phyloP scores from a whole-genome alignment of 2,797 vertebrate species.

The Chrysolophus pictus region DNA sequence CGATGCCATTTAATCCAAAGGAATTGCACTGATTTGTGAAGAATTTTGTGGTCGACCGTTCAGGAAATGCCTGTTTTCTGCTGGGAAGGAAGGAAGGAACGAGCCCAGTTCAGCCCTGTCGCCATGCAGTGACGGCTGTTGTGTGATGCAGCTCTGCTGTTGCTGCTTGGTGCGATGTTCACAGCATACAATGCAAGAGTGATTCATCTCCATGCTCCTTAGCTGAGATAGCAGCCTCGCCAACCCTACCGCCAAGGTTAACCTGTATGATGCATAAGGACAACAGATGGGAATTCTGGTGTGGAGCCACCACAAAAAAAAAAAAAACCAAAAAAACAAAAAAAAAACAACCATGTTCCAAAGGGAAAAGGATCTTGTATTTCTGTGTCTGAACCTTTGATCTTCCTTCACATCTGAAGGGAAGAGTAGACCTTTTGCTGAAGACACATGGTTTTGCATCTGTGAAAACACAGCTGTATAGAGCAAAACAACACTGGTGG shows the following conservation, averaged over 20 bases:
- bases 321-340: constrained; percentile 76
- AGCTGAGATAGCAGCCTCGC: constrained; percentile 45
- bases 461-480: constrained; percentile 97
- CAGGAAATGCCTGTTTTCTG: neutral
- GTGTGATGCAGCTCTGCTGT: neutral
- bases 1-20: neutral
- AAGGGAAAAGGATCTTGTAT: constrained; percentile 90
- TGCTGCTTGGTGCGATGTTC: constrained; percentile 20
- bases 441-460: constrained; percentile 93
- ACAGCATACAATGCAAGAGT: neutral
- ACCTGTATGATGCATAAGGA: constrained; percentile 88
- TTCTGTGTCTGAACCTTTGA: constrained; percentile 92
- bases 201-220: constrained; percentile 54
- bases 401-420: constrained; percentile 88
- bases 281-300: constrained; percentile 94
- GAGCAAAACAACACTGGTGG: constrained; percentile 86
- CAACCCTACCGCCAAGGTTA: constrained; percentile 73
- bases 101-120: neutral
- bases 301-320: constrained; percentile 81
- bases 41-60: neutral
- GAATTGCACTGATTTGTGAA: neutral
- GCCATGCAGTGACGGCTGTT: neutral
- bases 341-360: constrained; percentile 83
- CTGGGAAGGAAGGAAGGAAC: neutral
- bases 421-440: constrained; percentile 85